Evolutionary conservation across 2,113 vertebrate genomes (phyloP).

Genomic region (Brachionichthys hirsutus): DNA sequence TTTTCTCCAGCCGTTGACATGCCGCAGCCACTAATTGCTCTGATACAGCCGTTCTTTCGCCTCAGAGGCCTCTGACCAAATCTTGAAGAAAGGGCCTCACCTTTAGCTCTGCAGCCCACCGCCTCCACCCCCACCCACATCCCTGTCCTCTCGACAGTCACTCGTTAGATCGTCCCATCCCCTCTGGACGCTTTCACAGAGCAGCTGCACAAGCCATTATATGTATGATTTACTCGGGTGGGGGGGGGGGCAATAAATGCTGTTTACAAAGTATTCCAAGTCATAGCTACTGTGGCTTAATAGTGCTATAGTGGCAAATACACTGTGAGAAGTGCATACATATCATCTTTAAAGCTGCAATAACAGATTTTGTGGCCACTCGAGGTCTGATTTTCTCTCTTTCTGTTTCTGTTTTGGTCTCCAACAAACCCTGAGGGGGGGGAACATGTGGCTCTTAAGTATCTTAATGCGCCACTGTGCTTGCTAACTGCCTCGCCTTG

Average conservation of each 20-base stretch:
- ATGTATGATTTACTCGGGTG: no score
- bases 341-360: not conserved
- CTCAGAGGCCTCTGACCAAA: constrained; percentile 37
- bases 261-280: no score
- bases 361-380: not conserved
- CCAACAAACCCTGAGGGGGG: not conserved
- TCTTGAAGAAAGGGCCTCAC: constrained; percentile 39
- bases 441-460: not conserved
- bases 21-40: constrained; percentile 16
- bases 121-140: not conserved
- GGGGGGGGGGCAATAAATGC: no score
- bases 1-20: not conserved
- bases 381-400: not conserved
- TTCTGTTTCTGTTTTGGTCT: not conserved
- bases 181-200: constrained; percentile 4
- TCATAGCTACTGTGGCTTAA: no score
- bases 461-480: not conserved
- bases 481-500: no score
- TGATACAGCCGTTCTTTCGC: constrained; percentile 55
- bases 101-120: constrained; percentile 19
- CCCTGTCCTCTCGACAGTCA: not conserved
- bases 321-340: no score
- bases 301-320: no score
- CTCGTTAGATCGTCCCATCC: constrained; percentile 29
- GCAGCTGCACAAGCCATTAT: no score